phyloP scores from a whole-genome alignment of 2,888 invertebrate genomes.

The Ophraella communa region DNA sequence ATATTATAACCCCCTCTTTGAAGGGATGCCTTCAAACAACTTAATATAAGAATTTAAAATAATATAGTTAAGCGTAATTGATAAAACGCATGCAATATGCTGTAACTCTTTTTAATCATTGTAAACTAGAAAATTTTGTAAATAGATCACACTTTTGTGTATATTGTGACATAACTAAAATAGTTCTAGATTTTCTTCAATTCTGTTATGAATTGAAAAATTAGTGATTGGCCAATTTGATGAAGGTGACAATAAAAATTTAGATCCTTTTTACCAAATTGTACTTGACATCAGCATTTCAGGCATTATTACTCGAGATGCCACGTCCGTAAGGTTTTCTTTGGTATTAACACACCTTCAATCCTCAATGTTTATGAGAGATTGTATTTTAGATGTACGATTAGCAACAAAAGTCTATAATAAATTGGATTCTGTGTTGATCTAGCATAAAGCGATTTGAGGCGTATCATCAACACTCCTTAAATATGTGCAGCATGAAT shows the following conservation, averaged over 20 bases:
- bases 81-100: neutral
- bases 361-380: neutral
- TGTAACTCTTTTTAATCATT: neutral
- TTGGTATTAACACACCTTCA: no score
- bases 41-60: no score
- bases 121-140: neutral
- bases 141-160: neutral
- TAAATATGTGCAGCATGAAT: neutral
- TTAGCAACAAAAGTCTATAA: no score
- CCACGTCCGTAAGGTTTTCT: no score
- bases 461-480: neutral
- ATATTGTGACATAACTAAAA: neutral
- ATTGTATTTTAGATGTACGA: no score
- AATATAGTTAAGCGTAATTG: no score
- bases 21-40: no score
- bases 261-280: neutral
- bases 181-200: neutral
- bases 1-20: no score
- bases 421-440: no score
- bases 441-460: no score
- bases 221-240: neutral
- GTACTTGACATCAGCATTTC: neutral
- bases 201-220: no score
- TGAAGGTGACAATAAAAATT: neutral
- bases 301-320: no score